phyloP scores from a whole-genome alignment of 1,140 invertebrate genomes.

The Nasonia giraulti region DNA sequence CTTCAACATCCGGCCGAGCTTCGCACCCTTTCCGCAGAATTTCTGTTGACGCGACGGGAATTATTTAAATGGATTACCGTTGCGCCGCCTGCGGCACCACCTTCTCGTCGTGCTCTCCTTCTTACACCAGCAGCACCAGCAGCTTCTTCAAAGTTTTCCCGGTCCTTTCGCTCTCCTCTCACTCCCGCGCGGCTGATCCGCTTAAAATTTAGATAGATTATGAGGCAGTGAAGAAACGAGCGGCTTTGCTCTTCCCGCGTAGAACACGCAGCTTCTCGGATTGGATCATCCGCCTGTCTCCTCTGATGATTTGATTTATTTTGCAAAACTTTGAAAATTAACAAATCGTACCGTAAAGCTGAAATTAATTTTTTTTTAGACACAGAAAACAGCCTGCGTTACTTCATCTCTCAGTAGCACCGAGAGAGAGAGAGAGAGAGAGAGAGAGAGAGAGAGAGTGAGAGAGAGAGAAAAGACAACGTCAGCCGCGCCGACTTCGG shows the following conservation, averaged over 20 bases:
- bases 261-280: not conserved
- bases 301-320: too few relatives aligned
- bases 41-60: slow-evolving; percentile 66
- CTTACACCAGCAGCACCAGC: not conserved
- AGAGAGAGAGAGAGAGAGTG: too few relatives aligned
- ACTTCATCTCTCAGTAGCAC: too few relatives aligned
- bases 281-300: too few relatives aligned
- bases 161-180: slow-evolving; percentile 36
- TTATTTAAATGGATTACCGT: slow-evolving; percentile 74
- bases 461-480: too few relatives aligned
- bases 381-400: too few relatives aligned
- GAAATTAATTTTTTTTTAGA: too few relatives aligned
- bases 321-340: too few relatives aligned
- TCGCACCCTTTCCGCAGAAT: slow-evolving; percentile 54
- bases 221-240: slow-evolving; percentile 47
- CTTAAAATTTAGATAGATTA: slow-evolving; percentile 75
- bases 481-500: too few relatives aligned
- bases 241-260: not conserved
- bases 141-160: slow-evolving; percentile 40
- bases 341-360: too few relatives aligned
- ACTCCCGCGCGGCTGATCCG: slow-evolving; percentile 57
- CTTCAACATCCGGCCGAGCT: slow-evolving; percentile 29
- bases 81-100: slow-evolving; percentile 3
- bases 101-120: slow-evolving; percentile 16
- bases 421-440: too few relatives aligned